These are phyloP conservation scores for Paramisgurnus dabryanus DNA, from an alignment of 2,113 vertebrate species.

Conservation along the genomic window DNA sequence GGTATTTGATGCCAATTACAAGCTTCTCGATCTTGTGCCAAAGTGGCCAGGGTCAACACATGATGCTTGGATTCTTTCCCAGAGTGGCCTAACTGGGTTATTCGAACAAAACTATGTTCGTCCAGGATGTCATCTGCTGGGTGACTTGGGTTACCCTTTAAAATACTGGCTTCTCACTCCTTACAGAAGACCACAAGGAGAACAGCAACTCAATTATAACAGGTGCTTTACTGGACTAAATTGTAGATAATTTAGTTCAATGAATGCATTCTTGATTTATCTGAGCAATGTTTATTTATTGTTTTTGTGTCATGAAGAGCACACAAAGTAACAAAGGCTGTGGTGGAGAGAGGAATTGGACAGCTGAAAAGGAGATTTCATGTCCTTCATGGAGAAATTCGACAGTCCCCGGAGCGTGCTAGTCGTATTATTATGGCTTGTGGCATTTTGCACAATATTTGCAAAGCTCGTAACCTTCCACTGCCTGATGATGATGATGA, in stretches of 20 bases:
- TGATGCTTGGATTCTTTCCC: background rate
- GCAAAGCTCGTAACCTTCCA: background rate
- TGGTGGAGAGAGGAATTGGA: constrained; percentile 5
- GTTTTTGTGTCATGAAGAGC: too few relatives aligned
- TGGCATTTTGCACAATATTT: constrained; percentile 11
- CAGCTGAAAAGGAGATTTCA: constrained; percentile 9
- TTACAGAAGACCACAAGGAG: background rate
- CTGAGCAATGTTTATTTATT: too few relatives aligned
- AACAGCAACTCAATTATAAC: background rate
- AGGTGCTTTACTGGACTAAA: background rate
- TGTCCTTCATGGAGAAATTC: background rate
- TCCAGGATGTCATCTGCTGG: background rate
- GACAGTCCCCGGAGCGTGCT: background rate
- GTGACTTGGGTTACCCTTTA: background rate
- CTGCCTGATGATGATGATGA: background rate
- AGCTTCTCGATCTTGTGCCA: background rate
- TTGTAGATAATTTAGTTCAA: background rate
- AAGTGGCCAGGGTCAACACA: background rate
- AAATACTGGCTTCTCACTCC: background rate
- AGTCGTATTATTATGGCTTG: background rate
- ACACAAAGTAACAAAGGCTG: background rate
- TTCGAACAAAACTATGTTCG: background rate
- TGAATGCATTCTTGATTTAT: too few relatives aligned
- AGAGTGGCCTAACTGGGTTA: background rate
- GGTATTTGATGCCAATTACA: background rate